These are phyloP conservation scores for Leptinotarsa juncta DNA, from an alignment of 2,888 invertebrate genomes.

Conservation along the genomic window DNA sequence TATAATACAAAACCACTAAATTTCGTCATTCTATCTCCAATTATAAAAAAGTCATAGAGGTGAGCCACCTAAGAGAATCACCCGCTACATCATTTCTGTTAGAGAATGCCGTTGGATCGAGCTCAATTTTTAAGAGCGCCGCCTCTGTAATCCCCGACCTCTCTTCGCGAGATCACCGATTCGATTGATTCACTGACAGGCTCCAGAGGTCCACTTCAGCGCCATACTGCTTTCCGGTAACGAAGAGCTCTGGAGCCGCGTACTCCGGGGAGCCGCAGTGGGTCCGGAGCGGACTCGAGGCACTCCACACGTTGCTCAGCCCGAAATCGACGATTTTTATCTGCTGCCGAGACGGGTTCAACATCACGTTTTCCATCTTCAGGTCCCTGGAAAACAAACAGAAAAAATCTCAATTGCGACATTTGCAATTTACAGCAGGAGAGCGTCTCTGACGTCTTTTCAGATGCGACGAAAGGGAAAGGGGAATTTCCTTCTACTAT, in stretches of 20 bases:
- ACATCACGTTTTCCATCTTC: slow-evolving; percentile 84
- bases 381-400: slow-evolving; percentile 71
- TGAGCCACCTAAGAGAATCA: too few species aligned
- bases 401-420: slow-evolving; percentile 22
- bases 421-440: neutral
- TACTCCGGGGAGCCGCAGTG: slow-evolving; percentile 85
- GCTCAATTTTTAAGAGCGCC: neutral
- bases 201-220: slow-evolving; percentile 85
- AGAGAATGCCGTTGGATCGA: too few species aligned
- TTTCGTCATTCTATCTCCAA: too few species aligned
- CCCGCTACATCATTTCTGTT: too few species aligned
- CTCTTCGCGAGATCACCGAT: slow-evolving; percentile 20
- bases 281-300: slow-evolving; percentile 73
- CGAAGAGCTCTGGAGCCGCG: slow-evolving; percentile 82
- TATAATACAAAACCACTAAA: too few species aligned
- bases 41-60: too few species aligned
- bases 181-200: slow-evolving; percentile 51
- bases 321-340: slow-evolving; percentile 85
- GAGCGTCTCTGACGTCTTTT: neutral
- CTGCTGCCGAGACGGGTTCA: slow-evolving; percentile 74
- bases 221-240: slow-evolving; percentile 76
- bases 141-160: neutral
- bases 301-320: slow-evolving; percentile 75
- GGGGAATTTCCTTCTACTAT: neutral
- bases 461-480: too few species aligned